Evolutionary conservation across 2,888 invertebrate genomes (phyloP), one percentile per base, ranked within the genome.

Genomic region (Lycaena phlaeas): DNA sequence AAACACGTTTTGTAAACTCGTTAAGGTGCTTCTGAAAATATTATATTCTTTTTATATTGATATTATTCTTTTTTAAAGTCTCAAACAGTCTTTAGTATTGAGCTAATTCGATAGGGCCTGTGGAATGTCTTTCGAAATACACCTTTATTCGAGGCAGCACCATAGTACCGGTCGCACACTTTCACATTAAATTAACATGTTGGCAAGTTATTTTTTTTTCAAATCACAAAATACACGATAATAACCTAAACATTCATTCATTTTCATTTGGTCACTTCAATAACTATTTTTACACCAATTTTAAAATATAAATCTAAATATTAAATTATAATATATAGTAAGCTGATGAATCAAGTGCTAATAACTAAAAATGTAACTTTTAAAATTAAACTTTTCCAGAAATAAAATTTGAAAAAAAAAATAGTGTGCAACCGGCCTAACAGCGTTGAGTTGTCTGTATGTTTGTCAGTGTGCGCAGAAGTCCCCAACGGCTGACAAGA

Each of bases 21-120:
- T 73, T 61, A 75, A 76, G 75, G 72, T 79, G 73, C 63, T 64
- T 81, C 77, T 74, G 79, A 84, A 81, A 84, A 82, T 81, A 81
- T 72, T 67, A 61, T 67, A 61, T 61, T 58, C 53, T 56, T 61
- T 51, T 49, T 46, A 51, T 61, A 56, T 67, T 68, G 62, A 66
- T 74, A 68, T 69, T 77, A 71, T 70, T 66, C 59, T 59, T 49
- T 67, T 67, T 64, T 64, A 58, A 74, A 77, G 72, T 79, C 70
- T 73, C 74, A 59, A 66, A 73, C 82, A 84, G 84, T 84, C 84
- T 82, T 81, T 70, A 54, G 61, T 68, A 66, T 78, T 79, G 79
- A 82, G 78, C 82, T 78, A 72, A 78, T 71, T 69, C 67, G 70
- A n/a, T n/a, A n/a, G n/a, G 71, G 65, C 66, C n/a, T 65, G 72